phyloP scores from a whole-genome alignment of 2,797 vertebrate species.

The Champsocephalus gunnari region DNA sequence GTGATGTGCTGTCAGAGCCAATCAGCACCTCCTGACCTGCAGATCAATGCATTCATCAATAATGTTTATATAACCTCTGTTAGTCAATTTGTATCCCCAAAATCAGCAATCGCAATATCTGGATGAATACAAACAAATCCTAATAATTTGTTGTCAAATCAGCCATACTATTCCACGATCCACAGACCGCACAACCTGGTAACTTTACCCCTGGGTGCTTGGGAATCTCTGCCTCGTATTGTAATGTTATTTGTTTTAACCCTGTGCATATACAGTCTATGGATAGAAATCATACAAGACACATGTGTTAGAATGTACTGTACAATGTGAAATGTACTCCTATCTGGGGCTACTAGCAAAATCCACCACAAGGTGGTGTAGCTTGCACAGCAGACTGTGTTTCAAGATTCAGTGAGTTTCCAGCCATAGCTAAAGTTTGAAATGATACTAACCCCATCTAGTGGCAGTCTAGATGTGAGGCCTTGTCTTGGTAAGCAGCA shows the following conservation, averaged over 20 bases:
- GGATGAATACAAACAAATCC: background rate
- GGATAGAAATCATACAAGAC: background rate
- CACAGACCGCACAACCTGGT: background rate
- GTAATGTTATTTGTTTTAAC: background rate
- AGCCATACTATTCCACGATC: background rate
- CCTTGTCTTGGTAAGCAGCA: background rate
- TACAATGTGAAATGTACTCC: background rate
- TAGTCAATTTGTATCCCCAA: too few species aligned
- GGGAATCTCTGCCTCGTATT: background rate
- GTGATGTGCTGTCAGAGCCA: too few species aligned
- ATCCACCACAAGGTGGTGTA: constrained; percentile 72
- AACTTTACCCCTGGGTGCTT: background rate
- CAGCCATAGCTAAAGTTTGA: constrained; percentile 14
- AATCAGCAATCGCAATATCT: background rate
- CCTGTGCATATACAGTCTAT: background rate
- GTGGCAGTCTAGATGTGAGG: constrained; percentile 46
- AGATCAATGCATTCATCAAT: too few species aligned
- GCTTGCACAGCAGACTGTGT: constrained; percentile 28
- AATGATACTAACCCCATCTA: constrained; percentile 66
- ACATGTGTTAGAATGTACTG: background rate
- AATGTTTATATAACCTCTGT: too few species aligned
- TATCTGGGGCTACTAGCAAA: background rate
- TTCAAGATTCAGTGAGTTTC: background rate
- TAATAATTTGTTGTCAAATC: background rate
- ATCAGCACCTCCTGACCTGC: too few species aligned